These are phyloP conservation scores for Bombyx mandarina DNA, from an alignment of 1,140 invertebrate genomes.

Conservation along the genomic window DNA sequence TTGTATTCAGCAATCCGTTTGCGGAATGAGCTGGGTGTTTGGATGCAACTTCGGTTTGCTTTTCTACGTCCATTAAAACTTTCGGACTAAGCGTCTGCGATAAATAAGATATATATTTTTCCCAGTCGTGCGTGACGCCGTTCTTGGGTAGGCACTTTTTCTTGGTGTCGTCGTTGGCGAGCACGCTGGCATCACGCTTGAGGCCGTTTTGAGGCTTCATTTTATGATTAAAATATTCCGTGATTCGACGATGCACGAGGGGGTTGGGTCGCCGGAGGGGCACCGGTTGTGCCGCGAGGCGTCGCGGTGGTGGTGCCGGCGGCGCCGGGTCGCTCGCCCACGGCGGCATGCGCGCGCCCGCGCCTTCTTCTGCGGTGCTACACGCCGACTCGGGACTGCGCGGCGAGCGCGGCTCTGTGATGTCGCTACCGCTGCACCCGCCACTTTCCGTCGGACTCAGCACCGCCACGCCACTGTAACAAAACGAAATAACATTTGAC, in stretches of 20 bases:
- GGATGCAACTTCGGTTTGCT: constrained; percentile 35
- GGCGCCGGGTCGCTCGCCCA: constrained; percentile 45
- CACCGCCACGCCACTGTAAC: constrained; percentile 69
- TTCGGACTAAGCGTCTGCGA: constrained; percentile 66
- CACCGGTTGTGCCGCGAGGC: constrained; percentile 49
- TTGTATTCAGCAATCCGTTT: constrained; percentile 3
- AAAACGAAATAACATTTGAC: constrained; percentile 6
- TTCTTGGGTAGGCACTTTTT: constrained; percentile 61
- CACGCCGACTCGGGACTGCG: constrained; percentile 75
- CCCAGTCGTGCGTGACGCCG: constrained; percentile 57
- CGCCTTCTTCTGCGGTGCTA: constrained; percentile 69
- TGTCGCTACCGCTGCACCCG: constrained; percentile 64
- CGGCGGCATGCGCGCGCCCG: constrained; percentile 65
- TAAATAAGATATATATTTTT: constrained; percentile 65
- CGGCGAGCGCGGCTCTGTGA: constrained; percentile 84
- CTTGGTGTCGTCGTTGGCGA: constrained; percentile 44
- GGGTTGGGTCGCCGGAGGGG: constrained; percentile 55
- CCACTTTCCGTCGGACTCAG: constrained; percentile 65
- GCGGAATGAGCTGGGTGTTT: constrained; percentile 17
- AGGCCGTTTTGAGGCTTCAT: constrained; percentile 77
- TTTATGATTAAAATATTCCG: constrained; percentile 86
- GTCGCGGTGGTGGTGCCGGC: constrained; percentile 64
- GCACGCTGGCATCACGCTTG: constrained; percentile 50
- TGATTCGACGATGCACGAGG: constrained; percentile 72
- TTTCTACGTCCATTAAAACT: constrained; percentile 55